These are phyloP conservation scores for Scopus umbretta DNA, from an alignment of 2,113 vertebrate species.

Conservation along the genomic window DNA sequence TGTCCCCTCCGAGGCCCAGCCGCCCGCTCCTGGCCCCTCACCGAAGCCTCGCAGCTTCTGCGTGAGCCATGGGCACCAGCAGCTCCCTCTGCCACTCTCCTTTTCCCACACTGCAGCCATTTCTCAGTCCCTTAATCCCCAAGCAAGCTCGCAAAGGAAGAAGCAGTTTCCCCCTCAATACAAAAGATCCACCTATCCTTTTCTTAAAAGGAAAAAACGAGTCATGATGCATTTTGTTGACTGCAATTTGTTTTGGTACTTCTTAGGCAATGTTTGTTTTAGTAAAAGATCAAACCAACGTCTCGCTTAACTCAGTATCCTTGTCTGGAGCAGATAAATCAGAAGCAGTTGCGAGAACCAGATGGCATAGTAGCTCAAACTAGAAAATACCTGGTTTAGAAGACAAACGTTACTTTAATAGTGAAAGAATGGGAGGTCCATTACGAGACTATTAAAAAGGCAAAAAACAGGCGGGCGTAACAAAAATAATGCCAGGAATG, in stretches of 20 bases:
- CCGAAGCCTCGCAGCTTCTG: not conserved
- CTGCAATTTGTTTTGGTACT: not conserved
- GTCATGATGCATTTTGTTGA: not conserved
- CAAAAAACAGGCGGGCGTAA: not conserved
- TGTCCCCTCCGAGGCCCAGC: not conserved
- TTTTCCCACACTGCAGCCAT: not conserved
- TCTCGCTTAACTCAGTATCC: not conserved
- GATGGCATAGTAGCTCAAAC: not conserved
- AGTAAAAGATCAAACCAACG: not conserved
- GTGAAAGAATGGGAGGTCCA: not conserved
- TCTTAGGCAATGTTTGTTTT: not conserved
- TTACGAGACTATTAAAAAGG: not conserved
- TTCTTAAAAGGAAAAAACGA: not conserved
- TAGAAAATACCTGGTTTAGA: not conserved
- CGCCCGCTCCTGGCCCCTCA: not conserved
- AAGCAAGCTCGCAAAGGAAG: not conserved
- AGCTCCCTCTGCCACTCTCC: not conserved
- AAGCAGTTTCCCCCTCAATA: not conserved
- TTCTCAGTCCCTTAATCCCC: not conserved
- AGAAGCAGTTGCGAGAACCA: not conserved
- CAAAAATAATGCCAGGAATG: not conserved
- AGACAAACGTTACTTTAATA: not conserved
- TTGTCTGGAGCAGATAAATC: not conserved
- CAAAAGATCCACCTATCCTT: not conserved
- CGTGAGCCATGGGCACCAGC: not conserved